Conservation (phyloP, 2,113 vertebrate species). For the Hyaena hyaena region DNA sequence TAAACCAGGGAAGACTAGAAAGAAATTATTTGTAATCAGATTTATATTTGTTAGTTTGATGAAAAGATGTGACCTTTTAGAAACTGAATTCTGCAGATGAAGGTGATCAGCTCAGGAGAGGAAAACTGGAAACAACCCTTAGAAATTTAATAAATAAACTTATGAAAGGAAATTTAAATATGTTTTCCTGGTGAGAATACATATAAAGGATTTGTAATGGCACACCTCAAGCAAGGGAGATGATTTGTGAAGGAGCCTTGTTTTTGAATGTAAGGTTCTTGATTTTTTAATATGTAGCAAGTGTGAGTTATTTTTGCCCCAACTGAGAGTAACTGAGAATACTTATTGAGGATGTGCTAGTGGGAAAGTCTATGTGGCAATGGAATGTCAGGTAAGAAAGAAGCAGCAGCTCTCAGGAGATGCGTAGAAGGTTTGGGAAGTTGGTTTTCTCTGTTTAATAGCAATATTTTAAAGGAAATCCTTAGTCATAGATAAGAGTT, state of each 20-base stretch:
- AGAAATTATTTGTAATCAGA: not conserved
- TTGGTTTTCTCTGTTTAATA: not conserved
- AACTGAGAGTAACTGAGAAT: not conserved
- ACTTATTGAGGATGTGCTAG: not conserved
- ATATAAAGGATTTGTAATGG: not conserved
- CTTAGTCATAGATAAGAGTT: slow-evolving; percentile 12
- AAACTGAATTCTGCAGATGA: slow-evolving; percentile 1
- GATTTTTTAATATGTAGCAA: not conserved
- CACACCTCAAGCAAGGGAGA: not conserved
- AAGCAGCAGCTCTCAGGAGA: not conserved
- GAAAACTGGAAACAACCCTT: not conserved
- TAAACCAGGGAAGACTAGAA: not conserved
- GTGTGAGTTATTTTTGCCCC: not conserved
- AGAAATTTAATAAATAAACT: slow-evolving; percentile 12
- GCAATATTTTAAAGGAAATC: slow-evolving; percentile 39
- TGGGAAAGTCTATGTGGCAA: not conserved
- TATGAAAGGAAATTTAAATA: not conserved
- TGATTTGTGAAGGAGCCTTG: not conserved
- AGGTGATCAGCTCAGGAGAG: not conserved
- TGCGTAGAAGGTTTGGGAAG: not conserved
- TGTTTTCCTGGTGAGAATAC: not conserved
- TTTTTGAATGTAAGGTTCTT: not conserved
- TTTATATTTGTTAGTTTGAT: not conserved
- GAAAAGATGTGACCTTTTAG: not conserved
- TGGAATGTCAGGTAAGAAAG: not conserved